phyloP scores from a whole-genome alignment of 1,140 invertebrate genomes.

The Acromyrmex heyeri region DNA sequence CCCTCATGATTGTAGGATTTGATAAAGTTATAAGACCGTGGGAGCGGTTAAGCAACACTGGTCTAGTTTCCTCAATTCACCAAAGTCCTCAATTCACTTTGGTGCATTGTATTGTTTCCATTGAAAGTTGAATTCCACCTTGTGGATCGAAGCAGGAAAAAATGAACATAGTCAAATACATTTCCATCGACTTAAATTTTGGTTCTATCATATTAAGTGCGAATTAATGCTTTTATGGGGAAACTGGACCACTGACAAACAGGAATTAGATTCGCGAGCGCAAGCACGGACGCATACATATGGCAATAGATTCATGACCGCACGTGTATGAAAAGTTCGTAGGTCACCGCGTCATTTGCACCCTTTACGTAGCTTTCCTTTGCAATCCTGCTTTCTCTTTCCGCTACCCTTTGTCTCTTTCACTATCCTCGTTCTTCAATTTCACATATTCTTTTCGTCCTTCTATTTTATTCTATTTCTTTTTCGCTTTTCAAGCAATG shows the following conservation, averaged over 20 bases:
- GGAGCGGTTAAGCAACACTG: too few species aligned
- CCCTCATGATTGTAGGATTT: too few species aligned
- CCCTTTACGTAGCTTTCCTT: constrained; percentile 8
- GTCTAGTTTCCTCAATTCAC: too few species aligned
- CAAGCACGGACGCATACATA: background rate
- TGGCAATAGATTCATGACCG: constrained; percentile 5
- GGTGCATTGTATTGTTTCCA: too few species aligned
- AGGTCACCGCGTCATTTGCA: constrained; percentile 43
- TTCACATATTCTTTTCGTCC: constrained; percentile 17
- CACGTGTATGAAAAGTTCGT: background rate
- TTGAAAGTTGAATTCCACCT: too few species aligned
- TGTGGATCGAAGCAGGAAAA: too few species aligned
- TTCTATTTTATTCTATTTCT: background rate
- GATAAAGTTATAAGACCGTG: too few species aligned
- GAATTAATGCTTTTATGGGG: too few species aligned
- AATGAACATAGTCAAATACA: too few species aligned
- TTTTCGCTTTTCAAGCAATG: constrained; percentile 14
- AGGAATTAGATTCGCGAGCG: background rate
- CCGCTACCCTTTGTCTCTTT: constrained; percentile 31
- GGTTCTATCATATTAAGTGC: too few species aligned
- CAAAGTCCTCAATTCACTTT: too few species aligned
- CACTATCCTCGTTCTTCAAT: constrained; percentile 13
- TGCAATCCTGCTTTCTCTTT: constrained; percentile 5
- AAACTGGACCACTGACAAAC: background rate
- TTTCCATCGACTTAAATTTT: too few species aligned